Evolutionary conservation across 2,113 vertebrate genomes (phyloP).

Genomic region (Alouatta palliata): DNA sequence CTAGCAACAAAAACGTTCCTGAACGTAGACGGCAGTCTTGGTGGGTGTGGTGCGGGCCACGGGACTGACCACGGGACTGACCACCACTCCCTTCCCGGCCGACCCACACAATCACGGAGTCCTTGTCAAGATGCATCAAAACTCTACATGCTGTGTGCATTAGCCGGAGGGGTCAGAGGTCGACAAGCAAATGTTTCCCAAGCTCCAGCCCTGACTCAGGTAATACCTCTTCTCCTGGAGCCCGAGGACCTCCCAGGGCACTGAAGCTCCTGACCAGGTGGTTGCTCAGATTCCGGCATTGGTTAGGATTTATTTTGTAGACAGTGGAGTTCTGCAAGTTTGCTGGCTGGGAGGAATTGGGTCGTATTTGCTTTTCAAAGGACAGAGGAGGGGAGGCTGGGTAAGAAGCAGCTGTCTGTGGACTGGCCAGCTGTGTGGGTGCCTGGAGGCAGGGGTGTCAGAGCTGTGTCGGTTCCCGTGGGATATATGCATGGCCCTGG

Average conservation of each 20-base stretch:
- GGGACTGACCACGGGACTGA: rapidly evolving
- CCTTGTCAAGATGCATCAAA: too few relatives aligned
- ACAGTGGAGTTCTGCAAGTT: rapidly evolving
- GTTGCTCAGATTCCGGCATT: neutral
- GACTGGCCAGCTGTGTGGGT: neutral
- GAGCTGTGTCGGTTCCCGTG: rapidly evolving
- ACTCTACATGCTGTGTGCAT: rapidly evolving
- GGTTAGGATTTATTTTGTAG: too few relatives aligned
- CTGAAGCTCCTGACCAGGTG: rapidly evolving
- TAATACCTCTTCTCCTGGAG: rapidly evolving
- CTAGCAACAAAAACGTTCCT: too few relatives aligned
- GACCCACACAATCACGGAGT: rapidly evolving
- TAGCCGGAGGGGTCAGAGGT: neutral
- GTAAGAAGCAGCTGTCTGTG: neutral
- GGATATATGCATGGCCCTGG: rapidly evolving
- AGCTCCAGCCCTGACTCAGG: neutral
- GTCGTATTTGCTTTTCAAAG: too few relatives aligned
- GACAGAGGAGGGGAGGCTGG: neutral
- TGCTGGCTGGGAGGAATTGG: neutral
- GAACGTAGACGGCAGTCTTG: rapidly evolving
- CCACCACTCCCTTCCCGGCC: rapidly evolving
- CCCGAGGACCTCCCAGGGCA: neutral
- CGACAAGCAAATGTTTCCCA: rapidly evolving
- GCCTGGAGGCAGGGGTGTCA: neutral
- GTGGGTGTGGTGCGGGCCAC: rapidly evolving